Evolutionary conservation across 2,113 vertebrate species (phyloP).

Genomic region (Regulus satrapa): DNA sequence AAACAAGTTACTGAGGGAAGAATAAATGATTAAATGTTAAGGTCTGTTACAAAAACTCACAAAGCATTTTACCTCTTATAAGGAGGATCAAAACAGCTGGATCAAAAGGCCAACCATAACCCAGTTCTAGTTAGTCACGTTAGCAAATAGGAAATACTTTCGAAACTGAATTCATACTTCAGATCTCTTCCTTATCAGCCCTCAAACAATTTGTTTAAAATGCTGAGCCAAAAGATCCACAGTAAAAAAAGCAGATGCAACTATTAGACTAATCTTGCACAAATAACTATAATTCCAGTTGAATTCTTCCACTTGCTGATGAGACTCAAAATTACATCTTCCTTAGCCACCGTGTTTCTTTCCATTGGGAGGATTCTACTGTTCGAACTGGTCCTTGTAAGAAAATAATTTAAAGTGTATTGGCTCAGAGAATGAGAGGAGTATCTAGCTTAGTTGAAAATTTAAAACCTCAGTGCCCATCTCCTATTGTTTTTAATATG

Average conservation of each 20-base stretch:
- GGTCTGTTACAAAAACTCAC: background rate
- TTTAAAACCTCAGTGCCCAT: background rate
- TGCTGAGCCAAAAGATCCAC: background rate
- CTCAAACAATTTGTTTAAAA: background rate
- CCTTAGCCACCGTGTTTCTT: background rate
- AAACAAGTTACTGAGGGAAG: background rate
- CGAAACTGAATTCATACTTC: background rate
- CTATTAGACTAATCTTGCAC: background rate
- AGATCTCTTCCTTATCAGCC: background rate
- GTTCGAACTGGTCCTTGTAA: background rate
- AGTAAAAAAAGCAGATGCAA: background rate
- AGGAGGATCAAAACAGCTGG: background rate
- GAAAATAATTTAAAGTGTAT: background rate
- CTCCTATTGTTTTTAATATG: background rate
- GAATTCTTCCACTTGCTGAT: background rate
- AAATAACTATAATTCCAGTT: background rate
- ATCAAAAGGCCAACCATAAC: background rate
- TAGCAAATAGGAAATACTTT: background rate
- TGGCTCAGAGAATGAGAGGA: background rate
- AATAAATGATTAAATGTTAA: background rate
- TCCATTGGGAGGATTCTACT: background rate
- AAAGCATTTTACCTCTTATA: background rate
- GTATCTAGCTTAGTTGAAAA: background rate
- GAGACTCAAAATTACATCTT: background rate
- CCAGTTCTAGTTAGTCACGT: background rate